Base-by-base conservation (phyloP, 2,888 invertebrate species). In the Trilocha varians region DNA sequence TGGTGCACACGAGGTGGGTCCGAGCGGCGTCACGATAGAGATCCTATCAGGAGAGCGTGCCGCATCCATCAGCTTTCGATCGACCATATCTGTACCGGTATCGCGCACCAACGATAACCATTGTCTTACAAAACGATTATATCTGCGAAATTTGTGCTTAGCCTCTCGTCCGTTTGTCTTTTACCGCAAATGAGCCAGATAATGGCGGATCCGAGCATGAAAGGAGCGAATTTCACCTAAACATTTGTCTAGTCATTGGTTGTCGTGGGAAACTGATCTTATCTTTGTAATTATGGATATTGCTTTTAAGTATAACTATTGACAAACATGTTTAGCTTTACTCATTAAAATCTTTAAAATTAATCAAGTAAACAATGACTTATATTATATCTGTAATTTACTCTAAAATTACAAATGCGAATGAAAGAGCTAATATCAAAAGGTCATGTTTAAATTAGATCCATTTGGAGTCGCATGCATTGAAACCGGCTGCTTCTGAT, bases 101-200 rank as follows among this genome's bases (percentile, higher is more conserved):
- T 82, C 80, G 72, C 64, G 60, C 59, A 49, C 66, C 63, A 63
- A 63, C 70, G 83, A 82, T 83, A 82, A 79, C 79, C 78, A 78
- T 78, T 77, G 77, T 77, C 72, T 77, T 74, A 71, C 65, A 49
- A 64, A 57, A 63, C 67, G 82, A 84, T 84, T 74, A 70, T 78
- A 84, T 84, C 84, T 70, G 78, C 72, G 65, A 79, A 79, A 79
- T 79, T 80, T 78, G 78, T 78, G 78, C 73, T 25, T 73, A 74
- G 72, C 77, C 73, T 67, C 68, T 73, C 63, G 61, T 53, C 62
- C 79, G 80, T 80, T 80, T 79, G 83, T 80, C 76, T 80, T 72
- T 66, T 68, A 73, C 83, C 80, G 78, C 85, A 82, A 85, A 84
- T 83, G 83, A 83, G 74, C 72, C 73, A 69, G 67, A 65, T 78